Evolutionary conservation across 2,888 invertebrate species (phyloP), one percentile per base, ranked within the genome.

Genomic region (Eupeodes luniger): DNA sequence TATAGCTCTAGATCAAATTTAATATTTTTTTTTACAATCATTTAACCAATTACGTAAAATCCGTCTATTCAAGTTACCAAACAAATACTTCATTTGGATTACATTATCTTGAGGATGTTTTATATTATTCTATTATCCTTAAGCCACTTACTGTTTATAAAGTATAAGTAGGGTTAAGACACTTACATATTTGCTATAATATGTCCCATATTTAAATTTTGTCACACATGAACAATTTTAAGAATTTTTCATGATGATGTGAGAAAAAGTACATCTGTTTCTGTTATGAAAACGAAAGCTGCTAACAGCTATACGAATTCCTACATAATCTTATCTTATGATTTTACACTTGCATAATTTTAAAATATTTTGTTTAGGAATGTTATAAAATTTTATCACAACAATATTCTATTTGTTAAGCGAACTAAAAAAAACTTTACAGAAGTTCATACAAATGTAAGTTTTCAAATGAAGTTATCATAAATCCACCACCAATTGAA

Each of bases 221-320:
- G 66, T 66, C 47, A 66, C 27, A 40, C 66, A 66, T 47, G 49
- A 27, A 57, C 6, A 14, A 9, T 14, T 10, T 59, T 59, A 1
- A 72, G 47, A 10, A 57, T 57, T 12, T 2, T 10, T 59, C n/a
- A 6, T 9, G 9, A 10, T 51, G n/a, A 59, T 59, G 72, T 72
- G 72, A 47, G 72, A 72, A 72, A 11, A 59, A 47, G n/a, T 2
- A 47, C 72, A 72, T 72, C 57, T 72, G 72, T 44, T 57, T 14
- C 7, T 14, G 1, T 27, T 9, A 47, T 47, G 1, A 53, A 53
- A n/a, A 53, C 16, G n/a, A 16, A 6, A 53, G 12, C 12, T 55
- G 19, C 0, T 27, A 57, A 11, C 19, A 40, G 40, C 40, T 19
- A 16, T 19, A 16, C 9, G 3, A 7, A 16, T 16, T 16, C 53